phyloP scores from a whole-genome alignment of 2,797 vertebrate genomes.

The Phylloscopus collybita region DNA sequence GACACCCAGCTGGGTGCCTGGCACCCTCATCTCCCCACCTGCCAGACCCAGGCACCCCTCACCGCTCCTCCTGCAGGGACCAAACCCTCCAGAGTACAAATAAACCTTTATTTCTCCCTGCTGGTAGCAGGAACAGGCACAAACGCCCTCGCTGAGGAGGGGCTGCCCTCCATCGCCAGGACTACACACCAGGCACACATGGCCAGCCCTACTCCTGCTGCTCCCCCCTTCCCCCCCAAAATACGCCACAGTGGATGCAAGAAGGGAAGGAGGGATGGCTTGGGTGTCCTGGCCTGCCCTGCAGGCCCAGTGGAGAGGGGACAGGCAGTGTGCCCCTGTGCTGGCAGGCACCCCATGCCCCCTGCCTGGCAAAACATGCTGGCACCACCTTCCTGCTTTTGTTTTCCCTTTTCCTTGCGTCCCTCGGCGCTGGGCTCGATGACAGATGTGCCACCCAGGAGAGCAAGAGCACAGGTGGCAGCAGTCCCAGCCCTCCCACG shows the following conservation, averaged over 20 bases:
- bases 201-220: background rate
- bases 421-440: rapidly evolving
- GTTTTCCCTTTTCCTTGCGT: background rate
- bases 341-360: background rate
- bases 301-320: background rate
- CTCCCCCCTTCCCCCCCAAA: background rate
- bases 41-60: rapidly evolving
- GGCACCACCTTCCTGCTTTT: background rate
- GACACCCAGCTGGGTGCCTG: background rate
- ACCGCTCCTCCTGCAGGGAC: background rate
- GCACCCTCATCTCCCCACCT: rapidly evolving
- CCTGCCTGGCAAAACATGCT: background rate
- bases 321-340: too few relatives aligned
- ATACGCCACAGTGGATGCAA: background rate
- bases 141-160: background rate
- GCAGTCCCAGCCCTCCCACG: background rate
- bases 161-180: background rate
- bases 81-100: slow-evolving; percentile 34
- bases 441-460: background rate
- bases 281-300: background rate
- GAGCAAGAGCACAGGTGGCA: background rate
- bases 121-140: background rate
- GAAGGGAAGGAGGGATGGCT: background rate
- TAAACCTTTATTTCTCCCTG: slow-evolving; percentile 63
- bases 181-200: rapidly evolving